A percentile compares a stretch with the other conserved stretches of the same genome.
phyloP scores from a whole-genome alignment of 2,888 invertebrate genomes.

The Onchidella celtica region DNA sequence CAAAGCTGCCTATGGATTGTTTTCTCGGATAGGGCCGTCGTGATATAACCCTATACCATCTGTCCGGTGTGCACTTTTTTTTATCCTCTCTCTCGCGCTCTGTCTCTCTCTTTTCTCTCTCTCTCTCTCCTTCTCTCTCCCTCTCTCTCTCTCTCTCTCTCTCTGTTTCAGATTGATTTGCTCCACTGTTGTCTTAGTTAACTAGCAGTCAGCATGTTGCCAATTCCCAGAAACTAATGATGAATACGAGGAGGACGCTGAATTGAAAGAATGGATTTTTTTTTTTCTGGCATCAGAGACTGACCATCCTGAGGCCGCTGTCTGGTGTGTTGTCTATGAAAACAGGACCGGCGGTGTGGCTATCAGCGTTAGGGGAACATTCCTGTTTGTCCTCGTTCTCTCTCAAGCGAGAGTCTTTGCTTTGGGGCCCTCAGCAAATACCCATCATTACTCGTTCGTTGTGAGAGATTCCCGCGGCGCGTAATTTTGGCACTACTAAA shows the following conservation, averaged over 20 bases:
- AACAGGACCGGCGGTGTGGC: not conserved
- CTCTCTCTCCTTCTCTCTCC: constrained; percentile 33
- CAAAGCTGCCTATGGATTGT: no score
- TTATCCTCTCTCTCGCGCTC: constrained; percentile 23
- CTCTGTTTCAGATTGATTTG: not conserved
- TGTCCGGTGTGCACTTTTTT: not conserved
- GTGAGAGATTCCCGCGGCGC: not conserved
- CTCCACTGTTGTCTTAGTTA: not conserved
- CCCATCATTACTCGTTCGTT: not conserved
- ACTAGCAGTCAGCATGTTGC: no score
- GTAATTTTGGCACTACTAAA: no score
- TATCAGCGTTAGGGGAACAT: not conserved
- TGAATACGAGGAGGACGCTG: not conserved
- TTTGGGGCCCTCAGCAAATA: not conserved
- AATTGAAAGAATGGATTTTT: not conserved
- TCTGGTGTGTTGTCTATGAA: not conserved
- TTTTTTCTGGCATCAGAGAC: no score
- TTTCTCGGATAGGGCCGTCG: no score
- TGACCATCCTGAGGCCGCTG: not conserved
- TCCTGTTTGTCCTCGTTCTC: not conserved
- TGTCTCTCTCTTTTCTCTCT: constrained; percentile 41
- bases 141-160: not conserved
- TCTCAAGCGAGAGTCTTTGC: not conserved
- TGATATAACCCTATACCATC: no score
- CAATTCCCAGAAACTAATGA: no score